Base-by-base conservation (phyloP, 2,888 invertebrate genomes). In the Tenthredo notha region DNA sequence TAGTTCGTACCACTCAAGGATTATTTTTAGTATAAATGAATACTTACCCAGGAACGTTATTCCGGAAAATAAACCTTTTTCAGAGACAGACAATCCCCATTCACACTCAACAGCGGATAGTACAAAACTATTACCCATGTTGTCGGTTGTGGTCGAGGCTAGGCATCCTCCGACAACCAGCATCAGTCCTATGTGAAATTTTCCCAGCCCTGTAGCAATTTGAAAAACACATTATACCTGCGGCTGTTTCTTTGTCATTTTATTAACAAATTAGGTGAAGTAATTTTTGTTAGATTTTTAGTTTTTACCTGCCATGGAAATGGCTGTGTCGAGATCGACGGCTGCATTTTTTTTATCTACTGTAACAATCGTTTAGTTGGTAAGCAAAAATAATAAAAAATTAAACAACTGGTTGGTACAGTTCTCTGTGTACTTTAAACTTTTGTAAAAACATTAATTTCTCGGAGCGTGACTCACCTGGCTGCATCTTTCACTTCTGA, bases 41-140 rank as follows among this genome's bases (percentile, higher is more conserved):
- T 50, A 33, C 54, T 12, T 25, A 80, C 80, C 80, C 18, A 58
- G 15, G 50, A 80, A 80, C 61, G 80, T 37, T 21, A 61, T 61
- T 21, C 80, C 80, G 21, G 80, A 80, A 40, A 80, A 65, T 40
- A 61, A 61, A 21, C 80, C 80, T 61, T 80, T 80, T 29, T 80
- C n/a, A 37, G 40, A 43, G 7, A 47, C 61, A 2, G 80, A 61
- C 80, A 80, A 21, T 37, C 21, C 80, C 37, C 43, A 61, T 12
- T 80, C 80, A 21, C 80, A 80, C 3, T 37, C 21, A 15, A 65
- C 40, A 6, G 80, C 80, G n/a, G 83, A 25, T 18, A 83, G 67
- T 18, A 29, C 67, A 37, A 47, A 83, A 67, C 47, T 83, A 18
- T 33, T 21, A 67, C 83, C 83, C 2, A 67, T 12, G 47, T n/a